A percentile compares a stretch with the other conserved stretches of the same genome.
These are phyloP conservation scores for Ramphastos sulfuratus DNA, from an alignment of 2,113 vertebrate species.

Conservation along the genomic window DNA sequence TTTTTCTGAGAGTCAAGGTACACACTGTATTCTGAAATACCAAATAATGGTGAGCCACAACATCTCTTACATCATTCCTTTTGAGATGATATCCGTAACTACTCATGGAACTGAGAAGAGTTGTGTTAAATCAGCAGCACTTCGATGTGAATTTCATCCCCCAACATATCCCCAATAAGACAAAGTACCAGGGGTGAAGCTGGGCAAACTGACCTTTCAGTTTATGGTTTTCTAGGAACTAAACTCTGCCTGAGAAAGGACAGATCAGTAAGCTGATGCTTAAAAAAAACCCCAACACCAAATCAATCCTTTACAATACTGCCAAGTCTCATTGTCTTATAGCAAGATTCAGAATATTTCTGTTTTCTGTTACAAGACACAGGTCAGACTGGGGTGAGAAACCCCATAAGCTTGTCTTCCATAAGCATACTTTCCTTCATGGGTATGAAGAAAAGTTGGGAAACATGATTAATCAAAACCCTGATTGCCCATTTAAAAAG, in stretches of 20 bases:
- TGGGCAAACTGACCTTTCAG: neutral
- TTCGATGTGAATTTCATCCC: accelerated
- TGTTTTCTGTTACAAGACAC: neutral
- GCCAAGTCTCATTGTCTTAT: neutral
- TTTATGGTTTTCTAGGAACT: neutral
- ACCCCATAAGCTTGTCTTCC: neutral
- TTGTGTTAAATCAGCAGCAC: neutral
- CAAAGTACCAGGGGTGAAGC: neutral
- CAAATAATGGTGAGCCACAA: neutral
- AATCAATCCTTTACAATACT: neutral
- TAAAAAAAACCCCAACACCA: neutral
- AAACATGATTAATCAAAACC: neutral
- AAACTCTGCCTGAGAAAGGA: neutral
- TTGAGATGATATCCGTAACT: neutral
- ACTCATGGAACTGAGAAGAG: neutral
- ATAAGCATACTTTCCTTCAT: neutral
- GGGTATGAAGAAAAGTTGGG: neutral
- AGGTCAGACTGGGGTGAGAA: neutral
- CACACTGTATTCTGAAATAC: neutral
- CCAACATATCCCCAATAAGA: too few relatives aligned
- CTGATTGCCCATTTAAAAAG: neutral
- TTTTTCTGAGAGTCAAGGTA: neutral
- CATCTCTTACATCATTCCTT: neutral
- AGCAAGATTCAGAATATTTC: neutral
- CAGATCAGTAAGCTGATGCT: neutral